Evolutionary conservation across 2,888 invertebrate genomes (phyloP).

Genomic region (Dioctria linearis): DNA sequence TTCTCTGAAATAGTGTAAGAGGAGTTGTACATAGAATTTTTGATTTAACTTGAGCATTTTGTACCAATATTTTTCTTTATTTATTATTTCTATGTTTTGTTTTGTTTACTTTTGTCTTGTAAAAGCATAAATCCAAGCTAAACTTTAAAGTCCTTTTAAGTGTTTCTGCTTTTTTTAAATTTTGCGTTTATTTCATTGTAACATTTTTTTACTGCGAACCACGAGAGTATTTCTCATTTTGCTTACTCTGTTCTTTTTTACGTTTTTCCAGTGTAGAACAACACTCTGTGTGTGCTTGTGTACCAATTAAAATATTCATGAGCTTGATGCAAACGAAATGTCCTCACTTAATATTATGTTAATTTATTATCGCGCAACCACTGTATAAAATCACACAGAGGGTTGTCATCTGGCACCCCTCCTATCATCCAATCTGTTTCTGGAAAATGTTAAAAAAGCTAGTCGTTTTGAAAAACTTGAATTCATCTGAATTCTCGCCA

Average conservation of each 20-base stretch:
- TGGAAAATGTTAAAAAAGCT: conserved; percentile 15
- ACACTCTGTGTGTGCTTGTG: not conserved
- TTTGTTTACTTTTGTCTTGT: no score
- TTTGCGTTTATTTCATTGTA: no score
- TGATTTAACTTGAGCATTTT: no score
- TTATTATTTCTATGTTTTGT: no score
- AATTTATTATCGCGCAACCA: conserved; percentile 32
- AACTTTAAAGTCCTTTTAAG: no score
- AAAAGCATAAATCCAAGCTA: no score
- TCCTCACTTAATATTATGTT: conserved; percentile 35
- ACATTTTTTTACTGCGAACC: no score
- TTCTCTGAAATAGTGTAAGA: not conserved
- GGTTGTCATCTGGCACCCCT: not conserved
- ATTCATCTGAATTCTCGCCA: conserved; percentile 9
- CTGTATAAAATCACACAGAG: conserved; percentile 17
- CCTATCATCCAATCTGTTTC: not conserved
- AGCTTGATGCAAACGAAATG: conserved; percentile 15
- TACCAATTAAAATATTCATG: conserved; percentile 30
- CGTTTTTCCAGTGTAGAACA: not conserved
- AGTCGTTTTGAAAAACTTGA: not conserved
- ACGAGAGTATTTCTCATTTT: no score
- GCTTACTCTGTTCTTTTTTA: no score
- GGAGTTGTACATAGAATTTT: no score
- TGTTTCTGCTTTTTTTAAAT: no score
- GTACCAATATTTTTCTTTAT: no score